Base-by-base conservation (phyloP, 2,888 invertebrate genomes). In the Ormyrus labotus region DNA sequence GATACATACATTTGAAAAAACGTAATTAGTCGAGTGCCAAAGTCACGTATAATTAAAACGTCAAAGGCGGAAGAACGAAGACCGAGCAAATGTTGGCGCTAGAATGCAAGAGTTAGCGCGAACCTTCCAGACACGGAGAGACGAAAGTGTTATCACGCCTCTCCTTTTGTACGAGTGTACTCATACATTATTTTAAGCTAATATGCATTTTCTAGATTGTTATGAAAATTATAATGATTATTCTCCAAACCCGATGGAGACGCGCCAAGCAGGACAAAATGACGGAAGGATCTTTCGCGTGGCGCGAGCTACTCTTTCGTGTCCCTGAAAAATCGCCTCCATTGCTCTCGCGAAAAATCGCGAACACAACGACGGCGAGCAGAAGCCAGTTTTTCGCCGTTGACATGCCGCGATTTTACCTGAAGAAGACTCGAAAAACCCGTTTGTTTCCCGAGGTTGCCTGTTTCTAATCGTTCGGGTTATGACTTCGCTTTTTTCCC, bases 241-340 rank as follows among this genome's bases (percentile, higher is more conserved):
- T 34, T 34, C 34, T 34, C 34, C 2, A 34, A 34, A 34, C 34
- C 34, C 34, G 2, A 34, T 34, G 34, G 34, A 34, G 34, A 34
- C 34, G 34, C 34, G 34, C 4, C 34, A 34, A 34, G 34, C 34
- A 34, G 34, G 34, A n/a, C 65, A 51, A 51, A 8, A 50, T 50
- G 55, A 13, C 57, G 13, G 51, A 53, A 9, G 5, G 57, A 48
- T 61, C 34, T 53, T 53, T 8, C 10, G 60, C 10, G 51, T 48
- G 10, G 2, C 9, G 34, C 34, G 34, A 34, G 34, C 34, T 34
- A 34, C 34, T 34, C 34, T 8, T 10, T 5, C 63, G 45, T 8
- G 65, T 34, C 70, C 64, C 48, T 47, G 10, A 64, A 60, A 68
- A 45, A 34, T 34, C 68, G 78, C 72, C 78, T 73, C 78, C 78